These are phyloP conservation scores for Toxostoma redivivum DNA, from an alignment of 2,113 vertebrate genomes.

Conservation along the genomic window DNA sequence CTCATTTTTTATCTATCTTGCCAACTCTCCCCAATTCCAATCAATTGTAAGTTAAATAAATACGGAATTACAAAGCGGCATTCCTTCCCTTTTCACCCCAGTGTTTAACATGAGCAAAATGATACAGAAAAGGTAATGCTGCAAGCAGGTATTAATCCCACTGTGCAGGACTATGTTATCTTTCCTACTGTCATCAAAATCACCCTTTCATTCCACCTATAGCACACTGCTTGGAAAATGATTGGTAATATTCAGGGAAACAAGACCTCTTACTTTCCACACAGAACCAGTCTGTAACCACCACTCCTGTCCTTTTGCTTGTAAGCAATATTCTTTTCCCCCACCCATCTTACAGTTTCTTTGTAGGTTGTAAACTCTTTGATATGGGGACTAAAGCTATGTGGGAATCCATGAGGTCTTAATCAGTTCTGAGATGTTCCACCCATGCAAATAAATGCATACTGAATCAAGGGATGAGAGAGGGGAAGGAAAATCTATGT, in stretches of 20 bases:
- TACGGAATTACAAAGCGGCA: neutral
- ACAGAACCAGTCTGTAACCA: neutral
- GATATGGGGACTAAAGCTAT: neutral
- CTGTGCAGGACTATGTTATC: accelerated
- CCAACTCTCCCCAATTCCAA: neutral
- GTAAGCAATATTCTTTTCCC: neutral
- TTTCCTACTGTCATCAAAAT: neutral
- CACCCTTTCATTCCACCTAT: neutral
- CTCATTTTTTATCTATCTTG: neutral
- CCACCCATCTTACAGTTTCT: neutral
- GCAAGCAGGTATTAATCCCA: neutral
- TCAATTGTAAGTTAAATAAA: neutral
- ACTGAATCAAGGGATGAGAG: neutral
- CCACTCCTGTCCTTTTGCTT: neutral
- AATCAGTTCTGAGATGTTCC: neutral
- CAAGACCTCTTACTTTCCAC: neutral
- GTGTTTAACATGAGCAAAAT: neutral
- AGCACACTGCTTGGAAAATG: neutral
- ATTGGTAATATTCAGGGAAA: neutral
- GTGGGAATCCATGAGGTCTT: neutral
- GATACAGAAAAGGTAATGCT: neutral
- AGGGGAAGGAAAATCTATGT: neutral
- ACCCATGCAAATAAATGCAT: slow-evolving; percentile 41
- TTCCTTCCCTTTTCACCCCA: neutral
- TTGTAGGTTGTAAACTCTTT: neutral